Base-by-base conservation (phyloP, 1,140 invertebrate species). In the Aphelinus atriplicis region DNA sequence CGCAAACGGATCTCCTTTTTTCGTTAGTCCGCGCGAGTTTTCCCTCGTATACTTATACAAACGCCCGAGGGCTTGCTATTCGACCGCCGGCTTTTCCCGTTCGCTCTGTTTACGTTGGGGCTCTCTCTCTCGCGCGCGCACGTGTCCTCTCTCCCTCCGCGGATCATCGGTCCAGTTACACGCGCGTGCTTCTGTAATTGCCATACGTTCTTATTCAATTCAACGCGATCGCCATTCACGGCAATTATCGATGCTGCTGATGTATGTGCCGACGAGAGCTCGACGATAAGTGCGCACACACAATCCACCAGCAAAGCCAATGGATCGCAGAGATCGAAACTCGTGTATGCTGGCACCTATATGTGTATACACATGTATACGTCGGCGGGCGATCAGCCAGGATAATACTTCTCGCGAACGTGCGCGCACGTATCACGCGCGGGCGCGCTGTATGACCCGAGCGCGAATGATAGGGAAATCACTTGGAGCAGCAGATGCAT, bases 81-180 rank as follows among this genome's bases (percentile, higher is more conserved):
- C 26, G 26, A 26, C 26, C 26, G 26, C 26, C 26, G 26, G 0
- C 26, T 26, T 26, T 26, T 26, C 26, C 26, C 26, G 26, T 26
- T 9, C 45, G 67, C 45, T 58, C 46, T 50, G 50, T 58, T 68
- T 58, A 69, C 43, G 64, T 3, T 26, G 26, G 26, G 26, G 26
- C 26, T 26, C 26, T 26, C 26, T 26, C 26, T 26, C 26, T 0
- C 26, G 4, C 10, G 1, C 58, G 62, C 56, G 58, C 45, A 46
- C 45, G 58, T 61, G 61, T 70, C 68, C 57, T 70, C 62, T 26
- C 26, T 26, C 26, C 26, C 26, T 26, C 26, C 26, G 26, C 26
- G 26, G 26, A 62, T 51, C 45, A 51, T 45, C 58, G 48, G 55
- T 70, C 58, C 68, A 70, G 48, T 70, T 70, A 62, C 53, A 43